These are phyloP conservation scores for Fistularia tabacaria DNA, from an alignment of 2,797 vertebrate species.

Conservation along the genomic window DNA sequence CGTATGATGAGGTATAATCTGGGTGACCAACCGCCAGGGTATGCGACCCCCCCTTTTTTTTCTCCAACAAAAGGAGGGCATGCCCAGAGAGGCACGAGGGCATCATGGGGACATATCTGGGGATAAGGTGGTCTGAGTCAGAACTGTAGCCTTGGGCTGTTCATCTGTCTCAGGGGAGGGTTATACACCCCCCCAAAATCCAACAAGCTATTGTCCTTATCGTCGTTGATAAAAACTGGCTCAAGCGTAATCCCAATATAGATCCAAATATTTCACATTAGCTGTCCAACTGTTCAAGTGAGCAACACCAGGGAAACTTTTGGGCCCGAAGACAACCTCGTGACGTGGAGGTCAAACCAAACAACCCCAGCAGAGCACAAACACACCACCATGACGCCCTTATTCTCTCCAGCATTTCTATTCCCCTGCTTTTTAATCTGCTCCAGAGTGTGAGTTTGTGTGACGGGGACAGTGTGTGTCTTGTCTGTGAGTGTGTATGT, in stretches of 20 bases:
- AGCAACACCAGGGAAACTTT: constrained; percentile 17
- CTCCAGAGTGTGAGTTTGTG: constrained; percentile 19
- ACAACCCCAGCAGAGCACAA: not conserved
- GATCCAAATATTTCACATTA: too few relatives aligned
- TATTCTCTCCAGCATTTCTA: constrained; percentile 13
- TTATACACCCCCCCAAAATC: constrained; percentile 21
- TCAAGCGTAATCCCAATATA: not conserved
- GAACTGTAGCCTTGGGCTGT: constrained; percentile 47
- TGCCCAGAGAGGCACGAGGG: constrained; percentile 59
- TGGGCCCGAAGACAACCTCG: constrained; percentile 2
- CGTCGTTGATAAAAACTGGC: not conserved
- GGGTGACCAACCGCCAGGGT: constrained; percentile 49
- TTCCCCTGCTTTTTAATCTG: constrained; percentile 61
- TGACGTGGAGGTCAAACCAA: constrained; percentile 19
- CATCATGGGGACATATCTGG: constrained; percentile 55
- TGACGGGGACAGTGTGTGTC: constrained; percentile 5
- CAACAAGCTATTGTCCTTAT: constrained; percentile 10
- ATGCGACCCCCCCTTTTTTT: not conserved
- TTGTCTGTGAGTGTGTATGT: constrained; percentile 40
- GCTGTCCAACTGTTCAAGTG: not conserved
- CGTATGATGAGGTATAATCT: constrained; percentile 62
- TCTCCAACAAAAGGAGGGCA: constrained; percentile 49
- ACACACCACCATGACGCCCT: constrained; percentile 23
- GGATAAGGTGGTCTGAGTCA: constrained; percentile 51
- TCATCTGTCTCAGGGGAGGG: constrained; percentile 33